Evolutionary conservation across 2,797 vertebrate genomes (phyloP), one percentile per base, ranked within the genome.

Genomic region (Tympanoctomys barrerae): DNA sequence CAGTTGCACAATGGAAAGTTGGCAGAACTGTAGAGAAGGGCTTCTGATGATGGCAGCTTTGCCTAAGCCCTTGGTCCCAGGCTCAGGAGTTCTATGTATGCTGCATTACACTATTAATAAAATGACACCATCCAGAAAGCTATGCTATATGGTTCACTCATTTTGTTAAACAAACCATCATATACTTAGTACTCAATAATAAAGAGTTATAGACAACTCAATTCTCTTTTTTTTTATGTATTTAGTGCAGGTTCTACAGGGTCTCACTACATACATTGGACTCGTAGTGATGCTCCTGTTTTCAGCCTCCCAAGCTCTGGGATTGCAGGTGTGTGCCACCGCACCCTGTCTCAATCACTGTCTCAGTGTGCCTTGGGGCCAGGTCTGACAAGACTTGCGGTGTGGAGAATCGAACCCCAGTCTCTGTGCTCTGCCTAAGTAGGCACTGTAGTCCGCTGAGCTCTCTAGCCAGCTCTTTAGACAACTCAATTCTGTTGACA

Each of bases 401-500:
- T 57, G 54, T 14, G 3, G 14, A 14, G 54, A 14, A 57, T 57
- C 54, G 4, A 57, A 57, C 14, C 54, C 14, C 16, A 5, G 54
- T 57, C 54, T 14, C 54, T 57, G 14, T 18, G 2, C 16, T 18
- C 54, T 57, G 54, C 54, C 14, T 57, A 57, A 57, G 4, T 5
- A 57, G 54, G 14, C 3, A 5, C 14, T 57, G 16, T 57, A 57
- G 4, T 57, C 54, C 16, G 16, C 16, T 57, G 54, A 54, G 52
- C 13, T 13, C 3, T 54, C 52, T 54, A 13, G 16, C 54, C 16
- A 4, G 16, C 14, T 14, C 54, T 57, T 57, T 57, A 57, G 8
- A 49, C 49, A 49, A 49, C 49, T 49, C 49, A 49, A 26, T 94
- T 96, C 31, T 88, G 18, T 81, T 94, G 90, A 84, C 33, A 33